Base-by-base conservation (phyloP, 1,140 invertebrate species). In the Nylanderia fulva region DNA sequence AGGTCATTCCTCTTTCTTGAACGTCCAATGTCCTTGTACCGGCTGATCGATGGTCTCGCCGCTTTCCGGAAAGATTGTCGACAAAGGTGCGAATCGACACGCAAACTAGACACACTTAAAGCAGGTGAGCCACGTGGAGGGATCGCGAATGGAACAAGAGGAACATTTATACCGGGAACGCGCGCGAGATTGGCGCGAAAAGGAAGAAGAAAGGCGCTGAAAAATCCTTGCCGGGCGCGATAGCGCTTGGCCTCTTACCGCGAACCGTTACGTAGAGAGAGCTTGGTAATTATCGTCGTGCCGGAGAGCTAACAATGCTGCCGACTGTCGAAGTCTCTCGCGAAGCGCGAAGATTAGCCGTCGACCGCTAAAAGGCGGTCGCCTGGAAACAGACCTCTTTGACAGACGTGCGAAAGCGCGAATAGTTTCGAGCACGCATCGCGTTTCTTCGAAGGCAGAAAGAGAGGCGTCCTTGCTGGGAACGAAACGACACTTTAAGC, bases 251-350 rank as follows among this genome's bases (percentile, higher is more conserved):
- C 60, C 86, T 64, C 66, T 82, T 80, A 80, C 75, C 48, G 45
- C 33, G 58, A 56, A 54, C 68, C 76, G 88, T 83, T 87, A 77
- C 88, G n/a, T n/a, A n/a, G n/a, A 6, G 36, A 75, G 80, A 84
- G 71, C 72, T 74, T 66, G 85, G 86, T 89, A 93, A 92, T 93
- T 92, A 93, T 91, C 91, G 86, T 91, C 85, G 84, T 90, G 84
- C 87, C 74, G 45, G 63, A 80, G 82, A 84, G 80, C 85, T 84
- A 90, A 89, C 89, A 86, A 88, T 88, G 85, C 89, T 88, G 75
- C 86, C 86, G 80, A 91, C 92, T 92, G 91, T 92, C 90, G 86
- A 92, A 92, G 85, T 64, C 72, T 54, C 66, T 56, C 56, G 18
- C 69, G 60, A 52, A 52, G 75, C 66, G 80, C 75, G 84, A 89